Evolutionary conservation across 2,797 vertebrate species (phyloP).

Genomic region (Lycodopsis pacificus): DNA sequence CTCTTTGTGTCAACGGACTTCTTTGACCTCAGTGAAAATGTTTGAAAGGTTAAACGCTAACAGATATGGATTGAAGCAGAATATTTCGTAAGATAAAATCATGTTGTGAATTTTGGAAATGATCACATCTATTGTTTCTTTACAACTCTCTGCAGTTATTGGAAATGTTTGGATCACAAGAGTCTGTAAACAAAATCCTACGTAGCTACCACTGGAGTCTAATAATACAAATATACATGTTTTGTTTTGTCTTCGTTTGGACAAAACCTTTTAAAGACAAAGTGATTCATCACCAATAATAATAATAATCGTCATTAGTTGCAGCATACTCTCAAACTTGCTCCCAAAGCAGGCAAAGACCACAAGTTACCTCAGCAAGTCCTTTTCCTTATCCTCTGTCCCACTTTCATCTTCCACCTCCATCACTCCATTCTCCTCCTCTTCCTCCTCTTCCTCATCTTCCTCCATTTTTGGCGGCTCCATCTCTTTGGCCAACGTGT

Average conservation of each 20-base stretch:
- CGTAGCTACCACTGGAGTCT: neutral
- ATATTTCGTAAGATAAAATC: neutral
- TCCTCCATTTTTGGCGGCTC: constrained; percentile 64
- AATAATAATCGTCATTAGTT: neutral
- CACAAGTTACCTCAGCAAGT: constrained; percentile 77
- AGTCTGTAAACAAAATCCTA: neutral
- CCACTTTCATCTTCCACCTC: constrained; percentile 85
- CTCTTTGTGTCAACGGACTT: too few relatives aligned
- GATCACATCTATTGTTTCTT: neutral
- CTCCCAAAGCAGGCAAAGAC: constrained; percentile 4
- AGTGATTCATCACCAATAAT: neutral
- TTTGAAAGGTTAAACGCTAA: neutral
- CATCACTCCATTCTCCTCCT: constrained; percentile 76
- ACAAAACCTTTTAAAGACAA: neutral
- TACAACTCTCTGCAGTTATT: neutral
- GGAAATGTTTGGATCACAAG: neutral
- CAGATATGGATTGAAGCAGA: neutral
- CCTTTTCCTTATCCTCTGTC: constrained; percentile 83
- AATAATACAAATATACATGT: too few relatives aligned
- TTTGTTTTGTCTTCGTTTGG: neutral
- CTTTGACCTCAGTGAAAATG: too few relatives aligned
- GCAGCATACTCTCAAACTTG: neutral
- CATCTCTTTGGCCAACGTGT: constrained; percentile 59
- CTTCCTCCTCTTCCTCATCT: constrained; percentile 66
- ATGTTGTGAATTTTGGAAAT: neutral